Evolutionary conservation across 2,888 invertebrate species (phyloP), one percentile per base, ranked within the genome.

Genomic region (Osedax frankpressi): DNA sequence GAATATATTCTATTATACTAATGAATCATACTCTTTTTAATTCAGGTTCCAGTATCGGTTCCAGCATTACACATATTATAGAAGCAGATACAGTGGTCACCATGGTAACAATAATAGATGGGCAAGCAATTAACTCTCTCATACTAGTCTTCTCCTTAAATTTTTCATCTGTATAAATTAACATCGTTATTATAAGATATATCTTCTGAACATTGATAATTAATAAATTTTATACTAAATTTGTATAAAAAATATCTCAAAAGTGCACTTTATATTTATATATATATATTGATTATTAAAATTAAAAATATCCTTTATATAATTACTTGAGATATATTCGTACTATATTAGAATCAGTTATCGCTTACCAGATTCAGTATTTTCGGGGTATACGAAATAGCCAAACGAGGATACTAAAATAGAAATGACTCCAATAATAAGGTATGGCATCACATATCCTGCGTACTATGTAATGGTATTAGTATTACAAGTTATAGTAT

Each of bases 21-120:
- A n/a, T n/a, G n/a, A n/a, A n/a, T n/a, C 19, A 44, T 44, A 44
- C 44, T 44, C 44, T 44, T 63, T 77, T 74, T 1, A 81, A 76
- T 71, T 80, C 80, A 25, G 81, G 80, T 65, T 79, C 80, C 26
- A 81, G 75, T 3, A 79, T 80, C 0, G 81, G 81, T 74, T 81
- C 81, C 44, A 44, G 19, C 11, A 44, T 19, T 11, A 44, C 44
- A 44, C 44, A 44, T 6, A 44, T 44, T 11, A 44, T 44, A 44
- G 44, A 44, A 44, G 44, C 6, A 44, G 44, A 44, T 44, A 44
- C 6, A 11, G 44, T 44, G 19, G 44, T 44, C 11, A 44, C 11
- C 44, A 44, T 44, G 44, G 44, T 44, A 11, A 44, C 19, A 44
- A 44, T 44, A 19, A 44, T 44, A 44, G 44, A 6, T 6, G 44